Conservation (phyloP, 2,888 invertebrate genomes). For the Microplitis deprimator region DNA sequence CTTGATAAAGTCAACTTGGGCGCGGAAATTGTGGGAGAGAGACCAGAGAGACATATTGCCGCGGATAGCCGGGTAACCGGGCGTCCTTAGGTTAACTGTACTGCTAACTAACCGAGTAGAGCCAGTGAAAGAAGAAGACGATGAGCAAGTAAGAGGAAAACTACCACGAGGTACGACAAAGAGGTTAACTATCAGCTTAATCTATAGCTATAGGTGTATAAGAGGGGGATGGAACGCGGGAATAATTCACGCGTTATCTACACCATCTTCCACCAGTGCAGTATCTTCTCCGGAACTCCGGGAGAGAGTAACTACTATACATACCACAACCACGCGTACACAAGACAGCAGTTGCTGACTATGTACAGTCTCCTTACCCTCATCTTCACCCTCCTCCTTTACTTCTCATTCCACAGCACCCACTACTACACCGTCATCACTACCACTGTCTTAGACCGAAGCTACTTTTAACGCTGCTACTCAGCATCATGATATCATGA, state of each 20-base stretch:
- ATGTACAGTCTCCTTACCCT: neutral
- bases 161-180: conserved; percentile 30
- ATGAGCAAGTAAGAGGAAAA: conserved; percentile 32
- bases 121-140: neutral
- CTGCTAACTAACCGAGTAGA: neutral
- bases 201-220: conserved; percentile 45
- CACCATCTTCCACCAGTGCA: conserved; percentile 66
- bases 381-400: neutral
- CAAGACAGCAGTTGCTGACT: neutral
- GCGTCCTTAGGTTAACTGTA: neutral
- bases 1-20: conserved; percentile 67
- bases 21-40: conserved; percentile 41
- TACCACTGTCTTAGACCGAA: too few relatives aligned
- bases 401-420: neutral
- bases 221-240: conserved; percentile 59
- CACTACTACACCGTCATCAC: neutral
- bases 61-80: conserved; percentile 16
- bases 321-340: conserved; percentile 44
- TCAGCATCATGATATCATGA: too few relatives aligned
- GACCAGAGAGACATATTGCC: conserved; percentile 16
- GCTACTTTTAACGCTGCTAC: too few relatives aligned
- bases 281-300: conserved; percentile 60
- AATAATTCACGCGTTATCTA: conserved; percentile 71
- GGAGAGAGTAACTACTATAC: conserved; percentile 49
- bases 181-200: conserved; percentile 10